These are phyloP conservation scores for Gopherus flavomarginatus DNA, from an alignment of 2,113 vertebrate species.

Conservation along the genomic window DNA sequence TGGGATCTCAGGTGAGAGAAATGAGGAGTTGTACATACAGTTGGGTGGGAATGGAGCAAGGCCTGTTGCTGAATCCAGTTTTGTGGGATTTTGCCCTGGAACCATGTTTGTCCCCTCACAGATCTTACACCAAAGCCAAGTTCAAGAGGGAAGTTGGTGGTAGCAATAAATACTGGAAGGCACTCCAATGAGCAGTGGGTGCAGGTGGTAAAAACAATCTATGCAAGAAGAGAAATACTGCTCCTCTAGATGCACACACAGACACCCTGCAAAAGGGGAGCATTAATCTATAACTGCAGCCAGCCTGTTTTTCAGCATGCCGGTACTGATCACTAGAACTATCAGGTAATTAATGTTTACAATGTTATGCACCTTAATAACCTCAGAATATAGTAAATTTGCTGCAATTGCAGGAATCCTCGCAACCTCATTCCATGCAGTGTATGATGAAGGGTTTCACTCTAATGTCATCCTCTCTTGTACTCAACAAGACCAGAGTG, in stretches of 20 bases:
- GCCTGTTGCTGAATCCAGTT: background rate
- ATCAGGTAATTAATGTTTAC: background rate
- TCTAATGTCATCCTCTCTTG: background rate
- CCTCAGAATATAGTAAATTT: background rate
- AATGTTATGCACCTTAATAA: background rate
- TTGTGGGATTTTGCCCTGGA: background rate
- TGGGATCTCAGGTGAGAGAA: background rate
- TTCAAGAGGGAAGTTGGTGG: background rate
- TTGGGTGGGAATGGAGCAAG: background rate
- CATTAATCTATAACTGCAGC: background rate
- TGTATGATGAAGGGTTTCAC: background rate
- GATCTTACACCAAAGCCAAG: background rate
- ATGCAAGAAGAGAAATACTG: accelerated
- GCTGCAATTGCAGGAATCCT: background rate
- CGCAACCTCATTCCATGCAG: background rate
- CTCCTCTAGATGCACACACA: background rate
- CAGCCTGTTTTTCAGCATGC: background rate
- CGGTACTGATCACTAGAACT: background rate
- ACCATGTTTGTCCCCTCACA: background rate
- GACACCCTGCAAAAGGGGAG: background rate
- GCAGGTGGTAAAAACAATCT: background rate
- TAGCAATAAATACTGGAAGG: background rate
- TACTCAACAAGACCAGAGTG: background rate
- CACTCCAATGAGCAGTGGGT: background rate
- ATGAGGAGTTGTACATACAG: background rate